Evolutionary conservation across 2,113 vertebrate genomes (phyloP), one percentile per base, ranked within the genome.

Genomic region (Epinephelus fuscoguttatus): DNA sequence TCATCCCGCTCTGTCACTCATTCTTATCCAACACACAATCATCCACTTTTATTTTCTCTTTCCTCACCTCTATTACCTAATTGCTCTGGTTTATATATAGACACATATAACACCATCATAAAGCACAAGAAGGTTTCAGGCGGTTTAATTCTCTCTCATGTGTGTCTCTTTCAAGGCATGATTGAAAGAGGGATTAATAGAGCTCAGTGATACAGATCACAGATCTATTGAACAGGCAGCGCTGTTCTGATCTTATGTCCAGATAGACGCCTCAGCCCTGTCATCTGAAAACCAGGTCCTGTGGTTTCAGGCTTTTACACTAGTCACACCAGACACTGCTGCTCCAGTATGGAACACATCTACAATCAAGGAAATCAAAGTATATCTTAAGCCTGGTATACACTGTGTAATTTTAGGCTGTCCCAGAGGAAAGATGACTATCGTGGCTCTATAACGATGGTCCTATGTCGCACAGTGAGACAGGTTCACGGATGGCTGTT

Each of bases 181-280:
- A 76, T 30, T 82, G 62, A 81, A 72, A 49, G 33, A 62, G 3
- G 37, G 49, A 78, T 88, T 82, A 72, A 57, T 42, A 21, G 42
- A 2, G 19, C 27, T 75, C 69, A 27, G 73, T 50, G 70, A 89
- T 75, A 52, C 33, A 47, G 70, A 84, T 82, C 70, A 52, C 45
- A 71, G 55, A 77, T 81, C 74, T 63, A 57, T 84, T 8, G 5
- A 23, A 52, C 49, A 59, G 55, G 49, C 71, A 57, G 27, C 1
- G 40, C 0, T 18, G 40, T 82, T 37, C 70, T 77, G 75, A 77
- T 86, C 40, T 47, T 4, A 57, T 6, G 30, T 55, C n/a, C 0
- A 42, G 70, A 85, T 78, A 56, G 17, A 71, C 0, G 11, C 69
- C 53, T 60, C 40, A 71, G 73, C 57, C 21, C n/a, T 45, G 59